Percentiles rank a stretch among this genome's conserved stretches.
phyloP scores from a whole-genome alignment of 2,113 vertebrate genomes.

The Rutilus rutilus region DNA sequence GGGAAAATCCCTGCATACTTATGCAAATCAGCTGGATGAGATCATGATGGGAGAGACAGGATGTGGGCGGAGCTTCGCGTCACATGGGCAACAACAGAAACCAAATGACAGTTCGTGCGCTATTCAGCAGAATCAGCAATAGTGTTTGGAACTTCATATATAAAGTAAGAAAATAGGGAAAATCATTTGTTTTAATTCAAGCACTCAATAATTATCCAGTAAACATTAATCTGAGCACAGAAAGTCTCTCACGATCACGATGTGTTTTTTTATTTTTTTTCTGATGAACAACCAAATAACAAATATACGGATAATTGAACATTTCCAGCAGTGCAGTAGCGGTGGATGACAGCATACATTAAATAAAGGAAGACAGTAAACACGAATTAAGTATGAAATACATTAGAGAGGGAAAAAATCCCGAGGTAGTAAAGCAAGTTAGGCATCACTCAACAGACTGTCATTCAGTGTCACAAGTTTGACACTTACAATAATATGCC shows the following conservation, averaged over 20 bases:
- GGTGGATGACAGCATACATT: too few species aligned
- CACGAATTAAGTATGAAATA: too few species aligned
- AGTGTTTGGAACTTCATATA: background rate
- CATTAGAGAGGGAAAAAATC: too few species aligned
- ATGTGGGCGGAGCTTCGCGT: background rate
- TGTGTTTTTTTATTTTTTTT: background rate
- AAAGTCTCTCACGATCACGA: too few species aligned
- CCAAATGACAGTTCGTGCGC: background rate
- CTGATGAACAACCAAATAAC: background rate
- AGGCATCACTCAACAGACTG: too few species aligned
- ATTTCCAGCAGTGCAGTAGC: too few species aligned
- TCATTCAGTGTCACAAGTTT: too few species aligned
- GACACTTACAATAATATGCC: too few species aligned
- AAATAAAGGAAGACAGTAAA: too few species aligned
- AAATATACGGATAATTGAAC: too few species aligned
- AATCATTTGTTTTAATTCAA: background rate
- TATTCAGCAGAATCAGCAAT: background rate
- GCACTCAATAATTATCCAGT: background rate
- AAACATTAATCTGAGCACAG: too few species aligned
- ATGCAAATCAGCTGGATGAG: conserved; percentile 6
- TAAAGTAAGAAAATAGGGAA: background rate
- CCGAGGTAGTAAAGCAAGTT: too few species aligned
- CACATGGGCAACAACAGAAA: background rate
- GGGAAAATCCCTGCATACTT: conserved; percentile 40
- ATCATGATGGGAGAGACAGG: conserved; percentile 17